Percentiles rank a stretch among this genome's conserved stretches.
phyloP scores from a whole-genome alignment of 2,888 invertebrate species.

The Callyntrura sp. region DNA sequence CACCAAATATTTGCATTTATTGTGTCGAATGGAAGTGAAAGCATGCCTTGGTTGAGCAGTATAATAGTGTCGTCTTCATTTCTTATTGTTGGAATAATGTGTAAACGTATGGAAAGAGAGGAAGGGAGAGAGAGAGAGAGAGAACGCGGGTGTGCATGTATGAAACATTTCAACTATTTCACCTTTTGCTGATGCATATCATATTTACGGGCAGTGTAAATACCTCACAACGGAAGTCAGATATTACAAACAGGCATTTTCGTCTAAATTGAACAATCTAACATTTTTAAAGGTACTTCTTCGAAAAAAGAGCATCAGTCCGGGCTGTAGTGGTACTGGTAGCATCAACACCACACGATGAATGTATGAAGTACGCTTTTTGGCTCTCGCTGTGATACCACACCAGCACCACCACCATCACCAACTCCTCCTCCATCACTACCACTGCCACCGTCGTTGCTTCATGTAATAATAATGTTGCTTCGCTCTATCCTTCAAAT shows the following conservation, averaged over 20 bases:
- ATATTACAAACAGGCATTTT: conserved; percentile 53
- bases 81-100: neutral
- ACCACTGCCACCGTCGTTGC: neutral
- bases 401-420: neutral
- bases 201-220: conserved; percentile 1
- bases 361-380: conserved; percentile 44
- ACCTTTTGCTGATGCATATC: neutral
- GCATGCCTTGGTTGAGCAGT: neutral
- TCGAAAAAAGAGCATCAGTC: conserved; percentile 1
- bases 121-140: too few species aligned
- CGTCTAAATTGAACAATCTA: conserved; percentile 40
- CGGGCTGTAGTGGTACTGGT: neutral
- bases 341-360: conserved; percentile 26
- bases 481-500: conserved; percentile 49
- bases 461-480: conserved; percentile 38
- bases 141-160: too few species aligned
- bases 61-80: too few species aligned
- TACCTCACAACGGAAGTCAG: conserved; percentile 20
- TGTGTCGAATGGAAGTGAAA: conserved; percentile 1
- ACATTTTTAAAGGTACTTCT: conserved; percentile 47
- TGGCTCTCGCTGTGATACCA: conserved; percentile 27
- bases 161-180: conserved; percentile 5
- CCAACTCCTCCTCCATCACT: conserved; percentile 5
- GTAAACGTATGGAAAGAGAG: neutral
- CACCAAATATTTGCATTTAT: neutral